phyloP scores from a whole-genome alignment of 2,797 vertebrate species.

The Pseudochirops corinnae region DNA sequence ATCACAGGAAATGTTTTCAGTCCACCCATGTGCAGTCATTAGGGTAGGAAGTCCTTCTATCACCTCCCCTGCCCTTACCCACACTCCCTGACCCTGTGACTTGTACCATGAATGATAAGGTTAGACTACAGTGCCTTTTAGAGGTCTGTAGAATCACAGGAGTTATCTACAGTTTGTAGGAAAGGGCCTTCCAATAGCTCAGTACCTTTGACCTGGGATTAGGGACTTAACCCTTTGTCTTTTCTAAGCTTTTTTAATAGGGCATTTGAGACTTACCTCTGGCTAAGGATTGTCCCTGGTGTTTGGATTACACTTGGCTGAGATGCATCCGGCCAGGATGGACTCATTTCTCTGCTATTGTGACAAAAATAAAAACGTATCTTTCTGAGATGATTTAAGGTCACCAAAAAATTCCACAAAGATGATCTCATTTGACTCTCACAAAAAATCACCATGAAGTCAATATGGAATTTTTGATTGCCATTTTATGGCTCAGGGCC shows the following conservation, averaged over 20 bases:
- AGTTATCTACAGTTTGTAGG: background rate
- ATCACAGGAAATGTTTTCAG: background rate
- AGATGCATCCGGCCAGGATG: background rate
- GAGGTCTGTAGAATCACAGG: background rate
- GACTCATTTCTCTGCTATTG: background rate
- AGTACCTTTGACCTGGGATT: background rate
- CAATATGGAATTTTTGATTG: background rate
- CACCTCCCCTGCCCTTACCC: background rate
- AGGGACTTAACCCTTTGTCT: background rate
- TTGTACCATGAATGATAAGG: background rate
- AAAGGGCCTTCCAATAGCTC: background rate
- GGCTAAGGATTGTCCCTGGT: background rate
- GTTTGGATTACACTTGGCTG: background rate
- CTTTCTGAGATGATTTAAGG: background rate
- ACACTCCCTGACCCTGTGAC: background rate
- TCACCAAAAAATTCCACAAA: background rate
- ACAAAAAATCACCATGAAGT: background rate
- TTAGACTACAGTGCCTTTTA: background rate
- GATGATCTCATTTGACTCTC: background rate
- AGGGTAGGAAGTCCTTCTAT: background rate
- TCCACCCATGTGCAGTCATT: background rate
- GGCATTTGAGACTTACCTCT: background rate
- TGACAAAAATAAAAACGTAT: background rate
- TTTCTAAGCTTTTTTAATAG: background rate
- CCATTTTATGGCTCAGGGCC: background rate